Conservation (phyloP, 2,113 vertebrate species). For the Podarcis cretensis region DNA sequence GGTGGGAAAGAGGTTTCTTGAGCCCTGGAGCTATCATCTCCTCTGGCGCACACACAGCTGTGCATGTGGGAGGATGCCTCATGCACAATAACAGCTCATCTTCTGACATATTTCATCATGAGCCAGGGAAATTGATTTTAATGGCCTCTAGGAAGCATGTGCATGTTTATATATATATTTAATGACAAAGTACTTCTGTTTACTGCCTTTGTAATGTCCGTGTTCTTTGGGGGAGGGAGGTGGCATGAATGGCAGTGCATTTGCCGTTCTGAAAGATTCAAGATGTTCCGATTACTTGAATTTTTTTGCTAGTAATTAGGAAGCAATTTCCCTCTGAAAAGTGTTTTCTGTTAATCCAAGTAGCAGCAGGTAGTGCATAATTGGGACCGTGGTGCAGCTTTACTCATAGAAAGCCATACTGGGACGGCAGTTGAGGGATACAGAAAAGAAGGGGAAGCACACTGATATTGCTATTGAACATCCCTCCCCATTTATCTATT, state of each 20-base stretch:
- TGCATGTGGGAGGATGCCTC: background rate
- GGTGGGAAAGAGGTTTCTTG: too few relatives aligned
- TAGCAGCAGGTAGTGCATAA: conserved; percentile 56
- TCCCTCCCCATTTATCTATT: background rate
- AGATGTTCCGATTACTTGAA: conserved; percentile 56
- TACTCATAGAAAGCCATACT: background rate
- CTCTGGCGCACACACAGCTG: background rate
- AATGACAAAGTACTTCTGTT: background rate
- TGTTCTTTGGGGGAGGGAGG: background rate
- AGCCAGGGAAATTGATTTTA: background rate
- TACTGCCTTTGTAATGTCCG: background rate
- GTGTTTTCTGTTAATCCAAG: conserved; percentile 63
- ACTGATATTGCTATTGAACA: background rate
- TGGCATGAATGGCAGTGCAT: background rate
- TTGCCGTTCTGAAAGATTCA: conserved; percentile 4
- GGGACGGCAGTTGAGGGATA: background rate
- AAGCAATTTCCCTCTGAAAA: conserved; percentile 60
- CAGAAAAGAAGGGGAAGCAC: background rate
- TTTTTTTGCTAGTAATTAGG: conserved; percentile 60
- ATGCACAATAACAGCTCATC: too few relatives aligned
- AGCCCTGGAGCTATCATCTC: background rate
- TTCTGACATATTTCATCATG: background rate
- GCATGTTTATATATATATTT: background rate
- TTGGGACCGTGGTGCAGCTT: conserved; percentile 28
- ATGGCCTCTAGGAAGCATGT: background rate